Base-by-base conservation (phyloP, 2,888 invertebrate species). In the Lysandra coridon region DNA sequence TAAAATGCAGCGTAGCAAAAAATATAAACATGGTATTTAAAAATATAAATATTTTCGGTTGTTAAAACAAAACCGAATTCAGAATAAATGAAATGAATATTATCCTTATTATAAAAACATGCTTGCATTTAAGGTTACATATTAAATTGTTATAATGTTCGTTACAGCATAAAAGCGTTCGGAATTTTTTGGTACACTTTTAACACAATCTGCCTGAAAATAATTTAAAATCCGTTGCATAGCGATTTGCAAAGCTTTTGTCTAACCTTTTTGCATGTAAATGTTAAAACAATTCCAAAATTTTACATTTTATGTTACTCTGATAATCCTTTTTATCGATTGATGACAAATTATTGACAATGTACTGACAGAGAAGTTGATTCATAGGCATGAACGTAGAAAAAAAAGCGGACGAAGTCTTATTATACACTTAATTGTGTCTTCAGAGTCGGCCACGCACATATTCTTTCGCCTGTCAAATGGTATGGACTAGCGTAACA, bases 151-250 rank as follows among this genome's bases (percentile, higher is more conserved):
- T 49, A 49, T 49, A 10, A 57, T 57, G 57, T 64, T 30, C 7
- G 30, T 4, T 64, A 30, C 30, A 64, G 64, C 23, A 10, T 30
- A 64, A 37, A 73, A 37, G 73, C 73, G 37, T 40, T 37, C 17
- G 7, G 30, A 64, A 30, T 64, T 64, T 73, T 17, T 37, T 1
- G 37, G 37, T 4, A 73, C 14, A 40, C 30, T 64, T 64, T 40
- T 17, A 73, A 37, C 37, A 73, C 6, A 37, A 73, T 73, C 73
- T 73, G 73, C 37, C 37, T 40, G 37, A 37, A 73, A 73, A 73
- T 6, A 23, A 73, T 4, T 37, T 73, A 37, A 37, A 73, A 40
- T 37, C 12, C 40, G 73, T 33, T 73, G 33, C 73, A 37, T 14
- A 37, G 6, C 40, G n/a, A 37, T 73, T 73, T 73, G 37, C 23